Evolutionary conservation across 2,797 vertebrate species (phyloP).

Genomic region (Cetoscarus ocellatus): DNA sequence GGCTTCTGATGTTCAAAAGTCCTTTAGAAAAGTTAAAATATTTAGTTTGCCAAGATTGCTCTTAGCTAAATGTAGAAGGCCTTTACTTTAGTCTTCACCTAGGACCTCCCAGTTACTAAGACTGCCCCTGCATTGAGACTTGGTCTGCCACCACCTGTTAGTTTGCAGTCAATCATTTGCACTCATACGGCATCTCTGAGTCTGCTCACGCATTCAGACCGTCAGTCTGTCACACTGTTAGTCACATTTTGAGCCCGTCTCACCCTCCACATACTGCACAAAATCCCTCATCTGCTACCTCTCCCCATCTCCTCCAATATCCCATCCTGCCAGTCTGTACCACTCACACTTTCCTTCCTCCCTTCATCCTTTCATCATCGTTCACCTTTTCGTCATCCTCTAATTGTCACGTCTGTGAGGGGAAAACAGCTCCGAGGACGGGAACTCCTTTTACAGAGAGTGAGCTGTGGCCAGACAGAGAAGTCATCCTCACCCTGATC

Average conservation of each 20-base stretch:
- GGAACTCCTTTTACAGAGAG: constrained; percentile 41
- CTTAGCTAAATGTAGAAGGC: no score
- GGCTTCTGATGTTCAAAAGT: no score
- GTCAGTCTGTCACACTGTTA: constrained; percentile 68
- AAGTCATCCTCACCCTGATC: constrained; percentile 68
- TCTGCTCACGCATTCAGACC: constrained; percentile 69
- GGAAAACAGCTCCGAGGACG: constrained; percentile 36
- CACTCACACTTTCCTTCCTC: constrained; percentile 29
- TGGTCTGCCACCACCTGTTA: constrained; percentile 65
- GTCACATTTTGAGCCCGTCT: constrained; percentile 61
- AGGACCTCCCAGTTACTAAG: no score
- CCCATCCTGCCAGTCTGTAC: constrained; percentile 54
- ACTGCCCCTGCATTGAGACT: not conserved
- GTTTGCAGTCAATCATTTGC: constrained; percentile 66
- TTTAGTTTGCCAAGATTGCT: no score
- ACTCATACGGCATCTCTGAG: constrained; percentile 42
- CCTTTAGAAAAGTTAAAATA: no score
- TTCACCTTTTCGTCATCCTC: constrained; percentile 52
- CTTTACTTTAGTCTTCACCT: no score
- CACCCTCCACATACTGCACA: constrained; percentile 38
- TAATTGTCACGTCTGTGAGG: constrained; percentile 56
- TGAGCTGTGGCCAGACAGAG: constrained; percentile 61
- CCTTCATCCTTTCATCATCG: constrained; percentile 1
- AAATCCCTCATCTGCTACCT: constrained; percentile 51
- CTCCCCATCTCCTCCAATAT: constrained; percentile 65